Evolutionary conservation across 1,140 invertebrate genomes (phyloP), one percentile per base, ranked within the genome.

Genomic region (Drosophila arizonae): DNA sequence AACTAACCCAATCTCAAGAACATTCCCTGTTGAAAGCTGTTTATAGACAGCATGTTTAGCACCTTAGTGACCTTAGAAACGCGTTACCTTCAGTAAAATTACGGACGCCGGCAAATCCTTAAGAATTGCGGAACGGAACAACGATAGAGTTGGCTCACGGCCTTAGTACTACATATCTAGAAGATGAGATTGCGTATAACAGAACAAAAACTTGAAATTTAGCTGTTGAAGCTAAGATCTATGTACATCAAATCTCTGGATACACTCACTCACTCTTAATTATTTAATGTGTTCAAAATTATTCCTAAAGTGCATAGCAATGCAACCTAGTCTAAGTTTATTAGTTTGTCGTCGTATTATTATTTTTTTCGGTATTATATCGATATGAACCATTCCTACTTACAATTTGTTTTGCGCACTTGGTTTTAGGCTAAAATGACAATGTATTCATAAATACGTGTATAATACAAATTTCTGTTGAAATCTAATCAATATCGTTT

Each of bases 51-150:
- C 82, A 84, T 76, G 70, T 72, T 87, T 81, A 86, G 78, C 79
- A 88, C 80, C 84, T 80, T 88, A 88, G 84, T 88, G 84, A 88
- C 84, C 84, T 88, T 88, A 88, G 84, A 80, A 88, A 88, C 84
- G 77, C 77, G 84, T 84, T 88, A 88, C 84, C 84, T 88, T 88
- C 65, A 72, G 50, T 61, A 72, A 30, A 6, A 72, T 24, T 36
- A 60, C 46, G 55, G 55, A 60, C 55, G 46, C 52, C 21, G 63
- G 24, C 54, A 51, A 78, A 68, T 77, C 74, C 70, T 80, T 33
- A 36, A 21, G 28, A 55, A 30, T 52, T 52, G 58, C 50, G 61
- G 54, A 69, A 68, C 57, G 61, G 50, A 81, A 79, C 76, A 88
- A 74, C 79, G 84, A 82, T 72, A 57, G 54, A 62, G 11, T 72